These are phyloP conservation scores for Nothobranchius kuhntae DNA, from an alignment of 2,113 vertebrate genomes.

Conservation along the genomic window DNA sequence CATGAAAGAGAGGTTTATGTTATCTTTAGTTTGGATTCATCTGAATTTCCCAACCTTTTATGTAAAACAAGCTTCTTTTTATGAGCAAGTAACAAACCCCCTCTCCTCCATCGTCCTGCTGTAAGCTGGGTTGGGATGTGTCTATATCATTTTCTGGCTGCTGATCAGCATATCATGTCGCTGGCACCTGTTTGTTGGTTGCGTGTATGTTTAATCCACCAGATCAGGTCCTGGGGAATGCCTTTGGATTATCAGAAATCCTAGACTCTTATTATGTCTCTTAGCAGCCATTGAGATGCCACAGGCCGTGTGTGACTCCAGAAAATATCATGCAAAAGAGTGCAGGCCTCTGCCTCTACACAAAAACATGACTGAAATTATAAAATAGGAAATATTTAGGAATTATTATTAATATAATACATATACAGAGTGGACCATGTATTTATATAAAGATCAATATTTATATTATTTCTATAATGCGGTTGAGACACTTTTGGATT, in stretches of 20 bases:
- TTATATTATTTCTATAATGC: too few species aligned
- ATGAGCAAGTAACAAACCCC: not conserved
- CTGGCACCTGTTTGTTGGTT: conserved; percentile 64
- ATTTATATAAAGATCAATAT: too few species aligned
- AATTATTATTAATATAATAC: not conserved
- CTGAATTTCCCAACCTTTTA: not conserved
- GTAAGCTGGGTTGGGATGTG: not conserved
- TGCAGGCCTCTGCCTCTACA: conserved; percentile 9
- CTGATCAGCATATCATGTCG: conserved; percentile 46
- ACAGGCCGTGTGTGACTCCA: conserved; percentile 35
- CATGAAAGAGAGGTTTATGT: not conserved
- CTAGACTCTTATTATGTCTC: conserved; percentile 66
- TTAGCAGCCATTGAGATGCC: conserved; percentile 65
- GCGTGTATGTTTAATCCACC: conserved; percentile 55
- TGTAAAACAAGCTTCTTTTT: not conserved
- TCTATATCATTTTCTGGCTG: conserved; percentile 18
- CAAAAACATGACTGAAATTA: not conserved
- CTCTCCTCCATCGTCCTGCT: not conserved
- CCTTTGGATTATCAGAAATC: conserved; percentile 57
- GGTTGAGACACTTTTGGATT: too few species aligned
- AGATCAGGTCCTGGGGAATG: conserved; percentile 65
- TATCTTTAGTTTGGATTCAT: not conserved
- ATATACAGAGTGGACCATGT: too few species aligned
- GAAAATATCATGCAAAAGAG: conserved; percentile 41
- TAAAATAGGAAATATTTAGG: not conserved